Conservation (phyloP, 2,113 vertebrate species). For the Sylvilagus bachmani region DNA sequence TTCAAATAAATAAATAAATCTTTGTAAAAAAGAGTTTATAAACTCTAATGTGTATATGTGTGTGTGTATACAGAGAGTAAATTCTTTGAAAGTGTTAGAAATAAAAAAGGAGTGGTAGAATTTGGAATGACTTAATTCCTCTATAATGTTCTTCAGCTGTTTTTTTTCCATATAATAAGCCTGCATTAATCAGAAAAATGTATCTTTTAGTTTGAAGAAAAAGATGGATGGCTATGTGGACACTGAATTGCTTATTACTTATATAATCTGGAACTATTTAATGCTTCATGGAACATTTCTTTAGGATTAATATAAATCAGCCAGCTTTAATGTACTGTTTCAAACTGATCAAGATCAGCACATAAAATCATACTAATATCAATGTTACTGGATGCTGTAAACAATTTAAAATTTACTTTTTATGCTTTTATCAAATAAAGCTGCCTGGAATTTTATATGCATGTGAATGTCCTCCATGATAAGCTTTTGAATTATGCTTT, state of each 20-base stretch:
- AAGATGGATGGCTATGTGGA: not conserved
- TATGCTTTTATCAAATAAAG: conserved; percentile 58
- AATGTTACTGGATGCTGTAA: conserved; percentile 44
- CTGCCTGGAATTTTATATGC: conserved; percentile 26
- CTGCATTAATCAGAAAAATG: conserved; percentile 31
- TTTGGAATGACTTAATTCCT: conserved; percentile 13
- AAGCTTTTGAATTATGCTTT: not conserved
- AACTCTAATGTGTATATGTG: not conserved
- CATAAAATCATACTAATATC: not conserved
- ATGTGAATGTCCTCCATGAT: not conserved
- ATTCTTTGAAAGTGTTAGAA: conserved; percentile 40
- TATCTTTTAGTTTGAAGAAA: conserved; percentile 52
- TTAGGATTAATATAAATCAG: conserved; percentile 42
- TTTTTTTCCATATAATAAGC: conserved; percentile 4
- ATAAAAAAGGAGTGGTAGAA: conserved; percentile 33
- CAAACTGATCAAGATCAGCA: conserved; percentile 28
- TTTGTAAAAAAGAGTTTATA: not conserved
- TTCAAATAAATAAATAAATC: too few relatives aligned
- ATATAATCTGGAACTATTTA: not conserved
- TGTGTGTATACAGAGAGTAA: not conserved
- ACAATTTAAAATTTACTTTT: conserved; percentile 62
- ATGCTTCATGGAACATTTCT: not conserved
- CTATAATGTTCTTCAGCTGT: conserved; percentile 6
- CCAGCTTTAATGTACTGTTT: conserved; percentile 48
- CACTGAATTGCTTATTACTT: not conserved